Evolutionary conservation across 2,888 invertebrate genomes (phyloP).

Genomic region (Litoditis marina): DNA sequence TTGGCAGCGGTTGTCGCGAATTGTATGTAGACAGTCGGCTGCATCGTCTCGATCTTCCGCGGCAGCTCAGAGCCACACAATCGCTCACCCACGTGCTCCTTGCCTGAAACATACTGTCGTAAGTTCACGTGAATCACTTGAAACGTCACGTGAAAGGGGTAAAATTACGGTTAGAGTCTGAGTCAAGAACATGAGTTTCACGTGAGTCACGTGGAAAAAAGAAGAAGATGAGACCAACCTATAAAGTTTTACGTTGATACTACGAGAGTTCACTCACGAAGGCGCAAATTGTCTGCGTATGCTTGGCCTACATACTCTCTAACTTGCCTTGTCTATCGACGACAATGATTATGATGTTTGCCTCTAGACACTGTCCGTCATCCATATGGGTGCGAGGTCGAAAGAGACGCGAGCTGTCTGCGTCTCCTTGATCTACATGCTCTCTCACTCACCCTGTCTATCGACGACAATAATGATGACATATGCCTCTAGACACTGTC

Average conservation of each 20-base stretch:
- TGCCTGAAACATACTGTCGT: constrained; percentile 20
- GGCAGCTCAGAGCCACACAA: constrained; percentile 42
- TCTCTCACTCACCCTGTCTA: no score
- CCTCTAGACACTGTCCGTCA: constrained; percentile 52
- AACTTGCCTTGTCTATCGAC: constrained; percentile 44
- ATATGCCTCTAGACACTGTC: constrained; percentile 58
- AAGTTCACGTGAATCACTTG: background rate
- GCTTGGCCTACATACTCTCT: no score
- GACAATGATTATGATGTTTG: constrained; percentile 56
- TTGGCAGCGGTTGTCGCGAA: constrained; percentile 27
- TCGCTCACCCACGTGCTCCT: constrained; percentile 47
- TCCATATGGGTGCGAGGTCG: no score
- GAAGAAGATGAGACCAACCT: no score
- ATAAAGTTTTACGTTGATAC: no score
- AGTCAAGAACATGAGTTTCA: no score
- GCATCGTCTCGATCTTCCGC: constrained; percentile 43
- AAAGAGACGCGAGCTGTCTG: no score
- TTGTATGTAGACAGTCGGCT: constrained; percentile 28
- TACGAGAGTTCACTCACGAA: no score
- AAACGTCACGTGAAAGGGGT: background rate
- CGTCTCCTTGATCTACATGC: no score
- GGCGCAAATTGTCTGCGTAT: no score
- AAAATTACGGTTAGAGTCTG: background rate
- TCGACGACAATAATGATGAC: constrained; percentile 50
- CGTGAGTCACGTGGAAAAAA: no score